Evolutionary conservation across 2,113 vertebrate genomes (phyloP).

Genomic region (Notarius lentiginosus): DNA sequence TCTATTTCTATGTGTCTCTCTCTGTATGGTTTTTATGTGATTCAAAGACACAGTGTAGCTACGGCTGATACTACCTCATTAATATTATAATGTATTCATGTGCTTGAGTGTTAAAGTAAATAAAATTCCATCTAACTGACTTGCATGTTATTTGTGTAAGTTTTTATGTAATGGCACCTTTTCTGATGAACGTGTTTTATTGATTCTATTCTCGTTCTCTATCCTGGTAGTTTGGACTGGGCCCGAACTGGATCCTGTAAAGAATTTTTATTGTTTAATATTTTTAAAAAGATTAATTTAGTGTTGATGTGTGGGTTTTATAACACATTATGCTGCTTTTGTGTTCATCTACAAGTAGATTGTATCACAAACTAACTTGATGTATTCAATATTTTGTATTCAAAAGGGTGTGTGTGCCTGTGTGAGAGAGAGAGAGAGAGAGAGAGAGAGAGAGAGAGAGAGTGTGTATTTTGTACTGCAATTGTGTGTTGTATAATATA

Average conservation of each 20-base stretch:
- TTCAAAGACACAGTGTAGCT: background rate
- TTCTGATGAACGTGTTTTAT: background rate
- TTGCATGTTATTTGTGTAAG: background rate
- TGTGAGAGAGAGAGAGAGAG: background rate
- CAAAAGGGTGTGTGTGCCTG: background rate
- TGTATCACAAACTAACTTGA: background rate
- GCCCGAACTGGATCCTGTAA: background rate
- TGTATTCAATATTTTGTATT: background rate
- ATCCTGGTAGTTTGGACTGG: background rate
- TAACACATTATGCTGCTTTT: background rate
- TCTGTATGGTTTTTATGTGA: background rate
- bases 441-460: background rate
- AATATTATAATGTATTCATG: background rate
- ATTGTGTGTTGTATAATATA: slow-evolving; percentile 2
- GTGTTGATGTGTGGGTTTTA: background rate
- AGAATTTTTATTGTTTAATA: background rate
- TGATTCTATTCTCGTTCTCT: background rate
- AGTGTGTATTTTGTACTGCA: background rate
- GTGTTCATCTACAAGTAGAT: background rate
- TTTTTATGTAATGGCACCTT: background rate
- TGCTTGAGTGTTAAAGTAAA: background rate
- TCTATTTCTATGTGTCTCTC: too few species aligned
- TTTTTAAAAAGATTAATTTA: background rate
- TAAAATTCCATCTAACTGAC: background rate
- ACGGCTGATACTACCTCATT: background rate